Percentiles rank a stretch among this genome's conserved stretches.
phyloP scores from a whole-genome alignment of 2,797 vertebrate species.

The Salmo trutta region DNA sequence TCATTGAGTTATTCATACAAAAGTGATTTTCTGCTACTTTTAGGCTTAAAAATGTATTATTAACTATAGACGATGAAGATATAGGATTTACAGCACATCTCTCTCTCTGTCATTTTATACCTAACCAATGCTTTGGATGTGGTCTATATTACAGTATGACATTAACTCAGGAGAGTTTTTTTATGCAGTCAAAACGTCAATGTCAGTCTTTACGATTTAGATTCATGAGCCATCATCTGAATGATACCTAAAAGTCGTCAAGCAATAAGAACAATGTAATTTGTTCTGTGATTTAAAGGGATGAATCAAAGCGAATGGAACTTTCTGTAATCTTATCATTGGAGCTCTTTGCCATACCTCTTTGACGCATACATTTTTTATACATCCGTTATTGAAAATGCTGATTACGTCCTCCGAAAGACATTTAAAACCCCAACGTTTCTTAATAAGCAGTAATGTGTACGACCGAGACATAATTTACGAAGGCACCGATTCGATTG shows the following conservation, averaged over 20 bases:
- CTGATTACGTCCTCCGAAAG: conserved; percentile 71
- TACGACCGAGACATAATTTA: conserved; percentile 23
- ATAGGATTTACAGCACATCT: not conserved
- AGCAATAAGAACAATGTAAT: conserved; percentile 1
- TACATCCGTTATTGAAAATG: conserved; percentile 76
- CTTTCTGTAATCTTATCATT: conserved; percentile 40
- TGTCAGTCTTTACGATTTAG: not conserved
- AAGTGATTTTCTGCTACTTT: not conserved
- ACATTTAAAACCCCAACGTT: conserved; percentile 61
- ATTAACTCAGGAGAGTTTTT: not conserved
- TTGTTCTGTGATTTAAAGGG: not conserved
- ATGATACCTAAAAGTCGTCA: not conserved
- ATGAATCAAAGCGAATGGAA: conserved; percentile 47
- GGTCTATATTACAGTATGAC: not conserved
- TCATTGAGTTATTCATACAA: not conserved
- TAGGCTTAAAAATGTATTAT: not conserved
- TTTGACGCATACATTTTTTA: conserved; percentile 76
- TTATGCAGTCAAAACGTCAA: not conserved
- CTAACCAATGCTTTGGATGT: not conserved
- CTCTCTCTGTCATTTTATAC: not conserved
- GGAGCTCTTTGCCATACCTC: not conserved
- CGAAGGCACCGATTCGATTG: conserved; percentile 68
- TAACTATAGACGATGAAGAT: not conserved
- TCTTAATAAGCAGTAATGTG: conserved; percentile 61
- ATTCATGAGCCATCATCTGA: not conserved